Base-by-base conservation (phyloP, 2,888 invertebrate genomes). In the Drosophila kanekoi region DNA sequence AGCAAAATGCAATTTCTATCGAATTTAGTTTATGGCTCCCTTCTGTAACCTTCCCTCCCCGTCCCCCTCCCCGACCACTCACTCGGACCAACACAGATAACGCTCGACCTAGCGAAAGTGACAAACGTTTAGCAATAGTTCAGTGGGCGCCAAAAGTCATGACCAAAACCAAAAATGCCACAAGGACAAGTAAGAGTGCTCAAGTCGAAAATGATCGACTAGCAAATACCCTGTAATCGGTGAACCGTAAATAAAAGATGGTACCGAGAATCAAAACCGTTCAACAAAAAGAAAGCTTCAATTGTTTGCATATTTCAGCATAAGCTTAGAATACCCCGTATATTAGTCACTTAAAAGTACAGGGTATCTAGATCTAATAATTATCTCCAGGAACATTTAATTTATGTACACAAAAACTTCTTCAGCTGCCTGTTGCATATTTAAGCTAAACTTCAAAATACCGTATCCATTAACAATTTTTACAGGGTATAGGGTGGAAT, bases 81-180 rank as follows among this genome's bases (percentile, higher is more conserved):
- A 9, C 35, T 33, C 33, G 11, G 11, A 41, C 9, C 9, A 16
- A 11, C 16, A 9, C 44, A 54, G 54, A 44, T 54, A 44, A 35
- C 44, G 20, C 16, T 44, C 35, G 44, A 54, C 44, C 44, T 53
- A 70, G 72, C 47, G 68, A 68, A 64, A 65, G 72, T 81, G 77
- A 85, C 79, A 85, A 83, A 87, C 79, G 77, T 67, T 85, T 85
- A 57, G 75, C 68, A 64, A 73, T 75, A 79, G 79, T 75, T 85
- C 78, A 81, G 68, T 72, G 70, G 57, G 54, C 72, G 61, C 66
- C 70, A 78, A 76, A 85, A 84, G 75, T 80, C 76, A 72, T 60
- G 72, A 75, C 48, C 54, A 60, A 51, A 57, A 51, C 49, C 48
- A 47, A 52, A 53, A 64, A 63, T 33, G 41, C 37, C 40, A 20